phyloP scores from a whole-genome alignment of 1,140 invertebrate species.

The Kradibia gibbosae region DNA sequence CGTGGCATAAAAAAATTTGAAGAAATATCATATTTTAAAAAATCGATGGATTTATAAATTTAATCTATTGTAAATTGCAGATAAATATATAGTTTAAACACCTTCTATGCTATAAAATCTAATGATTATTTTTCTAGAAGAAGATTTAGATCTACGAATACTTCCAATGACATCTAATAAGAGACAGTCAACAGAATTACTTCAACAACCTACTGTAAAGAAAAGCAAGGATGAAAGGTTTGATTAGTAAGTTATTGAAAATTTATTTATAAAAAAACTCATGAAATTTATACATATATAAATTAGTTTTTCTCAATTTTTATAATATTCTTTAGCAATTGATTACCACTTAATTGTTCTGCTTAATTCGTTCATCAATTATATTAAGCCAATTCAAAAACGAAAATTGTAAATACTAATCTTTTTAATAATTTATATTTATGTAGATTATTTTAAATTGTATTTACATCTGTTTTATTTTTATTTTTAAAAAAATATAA shows the following conservation, averaged over 20 bases:
- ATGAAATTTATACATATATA: not conserved
- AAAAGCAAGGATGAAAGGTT: constrained; percentile 84
- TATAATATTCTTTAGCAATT: not conserved
- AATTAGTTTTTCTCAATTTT: not conserved
- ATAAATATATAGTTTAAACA: not conserved
- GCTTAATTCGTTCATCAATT: no score
- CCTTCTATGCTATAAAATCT: constrained; percentile 14
- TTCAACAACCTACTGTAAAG: constrained; percentile 73
- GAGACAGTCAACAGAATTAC: constrained; percentile 74
- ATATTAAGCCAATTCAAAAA: no score
- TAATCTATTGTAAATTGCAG: not conserved
- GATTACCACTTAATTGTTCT: not conserved
- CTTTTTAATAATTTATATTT: no score
- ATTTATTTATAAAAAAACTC: not conserved
- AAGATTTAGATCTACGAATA: constrained; percentile 79
- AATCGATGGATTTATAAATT: not conserved
- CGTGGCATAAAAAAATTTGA: not conserved
- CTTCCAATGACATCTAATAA: constrained; percentile 72
- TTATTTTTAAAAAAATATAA: no score
- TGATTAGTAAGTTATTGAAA: constrained; percentile 79
- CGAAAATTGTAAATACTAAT: no score
- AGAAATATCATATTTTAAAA: not conserved
- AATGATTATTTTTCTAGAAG: constrained; percentile 64
- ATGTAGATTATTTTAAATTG: no score
- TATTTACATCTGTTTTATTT: no score